phyloP scores from a whole-genome alignment of 2,113 vertebrate species.

The Hylia prasina region DNA sequence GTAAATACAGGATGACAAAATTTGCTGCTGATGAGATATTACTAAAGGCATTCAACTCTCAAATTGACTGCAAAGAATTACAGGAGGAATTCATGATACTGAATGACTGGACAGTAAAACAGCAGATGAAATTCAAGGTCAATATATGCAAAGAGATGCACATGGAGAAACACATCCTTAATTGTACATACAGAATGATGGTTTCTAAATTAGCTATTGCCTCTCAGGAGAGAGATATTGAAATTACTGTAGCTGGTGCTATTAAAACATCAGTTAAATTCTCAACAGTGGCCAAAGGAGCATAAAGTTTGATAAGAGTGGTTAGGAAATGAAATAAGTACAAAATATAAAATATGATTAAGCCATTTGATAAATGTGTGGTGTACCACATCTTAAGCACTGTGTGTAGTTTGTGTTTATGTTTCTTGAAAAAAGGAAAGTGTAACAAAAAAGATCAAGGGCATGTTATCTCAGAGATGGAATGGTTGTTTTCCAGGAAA shows the following conservation, averaged over 20 bases:
- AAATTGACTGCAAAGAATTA: neutral
- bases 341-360: neutral
- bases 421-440: neutral
- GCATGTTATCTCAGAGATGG: neutral
- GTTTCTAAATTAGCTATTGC: slow-evolving; percentile 41
- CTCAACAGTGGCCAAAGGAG: neutral
- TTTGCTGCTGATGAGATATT: neutral
- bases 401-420: neutral
- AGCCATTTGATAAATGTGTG: neutral
- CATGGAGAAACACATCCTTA: slow-evolving; percentile 39
- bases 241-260: slow-evolving; percentile 2
- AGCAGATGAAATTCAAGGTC: slow-evolving; percentile 53
- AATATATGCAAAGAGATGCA: slow-evolving; percentile 55
- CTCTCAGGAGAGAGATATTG: slow-evolving; percentile 39
- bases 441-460: neutral
- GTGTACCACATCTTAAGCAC: neutral
- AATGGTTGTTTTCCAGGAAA: neutral
- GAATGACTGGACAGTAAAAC: slow-evolving; percentile 46
- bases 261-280: neutral
- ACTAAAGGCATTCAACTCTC: neutral
- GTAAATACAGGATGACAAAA: neutral
- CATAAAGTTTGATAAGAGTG: neutral
- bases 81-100: neutral
- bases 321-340: neutral
- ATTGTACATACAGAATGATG: slow-evolving; percentile 18